Evolutionary conservation across 1,140 invertebrate species (phyloP).

Genomic region (Bombyx mandarina): DNA sequence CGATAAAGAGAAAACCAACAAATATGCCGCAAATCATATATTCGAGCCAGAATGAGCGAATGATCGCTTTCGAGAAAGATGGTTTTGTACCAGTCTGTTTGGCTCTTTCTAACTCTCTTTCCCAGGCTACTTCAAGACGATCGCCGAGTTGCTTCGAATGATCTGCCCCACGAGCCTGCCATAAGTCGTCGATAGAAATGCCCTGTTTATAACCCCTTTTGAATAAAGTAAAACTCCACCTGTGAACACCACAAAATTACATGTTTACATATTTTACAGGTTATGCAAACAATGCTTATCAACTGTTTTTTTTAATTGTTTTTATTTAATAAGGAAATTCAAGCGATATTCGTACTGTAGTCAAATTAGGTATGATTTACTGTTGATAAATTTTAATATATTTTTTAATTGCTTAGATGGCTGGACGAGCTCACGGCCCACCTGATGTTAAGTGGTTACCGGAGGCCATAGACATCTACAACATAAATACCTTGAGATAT

Average conservation of each 20-base stretch:
- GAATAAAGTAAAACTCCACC: conserved; percentile 55
- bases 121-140: conserved; percentile 69
- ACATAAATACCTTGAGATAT: no score
- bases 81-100: conserved; percentile 37
- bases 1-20: conserved; percentile 45
- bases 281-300: no score
- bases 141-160: conserved; percentile 72
- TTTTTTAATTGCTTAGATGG: no score
- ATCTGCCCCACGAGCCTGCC: conserved; percentile 72
- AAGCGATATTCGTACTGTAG: no score
- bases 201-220: conserved; percentile 62
- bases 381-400: no score
- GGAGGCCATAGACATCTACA: no score
- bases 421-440: no score
- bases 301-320: no score
- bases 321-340: no score
- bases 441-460: no score
- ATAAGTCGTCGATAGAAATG: conserved; percentile 73
- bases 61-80: conserved; percentile 60
- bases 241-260: conserved; percentile 18
- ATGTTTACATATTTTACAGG: no score
- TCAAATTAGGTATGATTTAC: no score
- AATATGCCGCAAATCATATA: conserved; percentile 55
- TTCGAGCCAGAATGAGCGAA: conserved; percentile 64
- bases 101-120: conserved; percentile 51